These are phyloP conservation scores for Brachionichthys hirsutus DNA, from an alignment of 2,113 vertebrate genomes.

Conservation along the genomic window DNA sequence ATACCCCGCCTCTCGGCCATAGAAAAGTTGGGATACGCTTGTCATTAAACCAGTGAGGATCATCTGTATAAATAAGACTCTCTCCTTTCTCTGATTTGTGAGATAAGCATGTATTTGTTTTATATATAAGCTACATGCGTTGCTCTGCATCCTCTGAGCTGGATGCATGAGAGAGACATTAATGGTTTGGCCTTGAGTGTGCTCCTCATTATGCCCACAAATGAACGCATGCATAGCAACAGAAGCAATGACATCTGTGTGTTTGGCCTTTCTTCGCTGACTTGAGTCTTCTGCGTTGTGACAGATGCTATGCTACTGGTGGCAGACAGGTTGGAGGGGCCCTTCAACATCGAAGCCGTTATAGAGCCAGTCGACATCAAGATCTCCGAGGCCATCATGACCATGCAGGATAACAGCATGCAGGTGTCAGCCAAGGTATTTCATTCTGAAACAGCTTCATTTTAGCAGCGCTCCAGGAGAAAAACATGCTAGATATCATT, in stretches of 20 bases:
- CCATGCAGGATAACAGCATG: conserved; percentile 97
- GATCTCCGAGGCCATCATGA: conserved; percentile 98
- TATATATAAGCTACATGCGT: too few species aligned
- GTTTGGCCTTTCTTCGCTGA: conserved; percentile 33
- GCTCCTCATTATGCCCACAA: conserved; percentile 2
- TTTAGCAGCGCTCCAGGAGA: neutral
- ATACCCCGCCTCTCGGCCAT: too few species aligned
- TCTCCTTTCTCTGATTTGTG: too few species aligned
- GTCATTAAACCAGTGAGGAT: too few species aligned
- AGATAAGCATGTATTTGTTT: too few species aligned
- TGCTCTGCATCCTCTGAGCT: conserved; percentile 4
- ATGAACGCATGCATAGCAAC: neutral
- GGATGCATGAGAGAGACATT: neutral
- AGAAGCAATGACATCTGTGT: neutral
- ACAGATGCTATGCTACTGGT: conserved; percentile 98
- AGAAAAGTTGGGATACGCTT: too few species aligned
- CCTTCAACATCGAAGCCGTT: conserved; percentile 94
- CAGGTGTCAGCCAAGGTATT: conserved; percentile 93
- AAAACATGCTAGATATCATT: too few species aligned
- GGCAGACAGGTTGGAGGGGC: conserved; percentile 91
- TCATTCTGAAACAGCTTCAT: conserved; percentile 21
- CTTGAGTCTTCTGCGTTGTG: conserved; percentile 55
- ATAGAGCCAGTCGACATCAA: conserved; percentile 96
- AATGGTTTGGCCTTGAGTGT: neutral
- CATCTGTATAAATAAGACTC: too few species aligned